phyloP scores from a whole-genome alignment of 1,140 invertebrate genomes.

The Zaprionus nigranus region DNA sequence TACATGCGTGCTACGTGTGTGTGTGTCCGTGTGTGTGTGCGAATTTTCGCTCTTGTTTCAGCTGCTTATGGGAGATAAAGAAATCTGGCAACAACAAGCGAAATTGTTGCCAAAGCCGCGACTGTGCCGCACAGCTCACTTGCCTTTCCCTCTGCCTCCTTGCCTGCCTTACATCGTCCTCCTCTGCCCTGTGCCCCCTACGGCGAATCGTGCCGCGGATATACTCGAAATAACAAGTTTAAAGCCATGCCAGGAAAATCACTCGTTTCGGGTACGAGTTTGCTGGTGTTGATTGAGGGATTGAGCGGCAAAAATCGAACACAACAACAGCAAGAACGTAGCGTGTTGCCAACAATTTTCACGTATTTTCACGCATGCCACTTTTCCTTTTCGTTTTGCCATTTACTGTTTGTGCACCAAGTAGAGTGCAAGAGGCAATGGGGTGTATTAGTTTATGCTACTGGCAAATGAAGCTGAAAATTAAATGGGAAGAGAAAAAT shows the following conservation, averaged over 20 bases:
- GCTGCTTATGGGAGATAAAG: conserved; percentile 74
- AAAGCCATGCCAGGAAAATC: conserved; percentile 68
- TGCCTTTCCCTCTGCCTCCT: neutral
- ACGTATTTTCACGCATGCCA: conserved; percentile 71
- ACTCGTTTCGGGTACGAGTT: conserved; percentile 35
- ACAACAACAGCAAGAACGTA: conserved; percentile 51
- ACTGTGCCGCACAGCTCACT: conserved; percentile 31
- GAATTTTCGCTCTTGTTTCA: conserved; percentile 34
- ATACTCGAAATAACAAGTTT: conserved; percentile 81
- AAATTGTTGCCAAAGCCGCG: conserved; percentile 76
- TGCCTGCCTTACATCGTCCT: neutral
- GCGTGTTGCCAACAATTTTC: conserved; percentile 57
- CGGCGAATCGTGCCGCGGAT: conserved; percentile 57
- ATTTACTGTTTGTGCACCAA: conserved; percentile 14
- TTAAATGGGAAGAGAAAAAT: no score
- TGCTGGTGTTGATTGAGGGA: conserved; percentile 72
- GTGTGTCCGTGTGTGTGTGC: conserved; percentile 14
- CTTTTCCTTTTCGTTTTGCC: conserved; percentile 58
- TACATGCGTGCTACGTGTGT: conserved; percentile 2
- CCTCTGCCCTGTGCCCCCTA: neutral
- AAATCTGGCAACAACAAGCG: conserved; percentile 75
- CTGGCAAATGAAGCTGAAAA: no score
- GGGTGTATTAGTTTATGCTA: neutral
- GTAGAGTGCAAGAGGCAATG: neutral
- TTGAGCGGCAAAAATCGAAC: conserved; percentile 78